phyloP scores from a whole-genome alignment of 2,888 invertebrate species.

The Artemia sinica region DNA sequence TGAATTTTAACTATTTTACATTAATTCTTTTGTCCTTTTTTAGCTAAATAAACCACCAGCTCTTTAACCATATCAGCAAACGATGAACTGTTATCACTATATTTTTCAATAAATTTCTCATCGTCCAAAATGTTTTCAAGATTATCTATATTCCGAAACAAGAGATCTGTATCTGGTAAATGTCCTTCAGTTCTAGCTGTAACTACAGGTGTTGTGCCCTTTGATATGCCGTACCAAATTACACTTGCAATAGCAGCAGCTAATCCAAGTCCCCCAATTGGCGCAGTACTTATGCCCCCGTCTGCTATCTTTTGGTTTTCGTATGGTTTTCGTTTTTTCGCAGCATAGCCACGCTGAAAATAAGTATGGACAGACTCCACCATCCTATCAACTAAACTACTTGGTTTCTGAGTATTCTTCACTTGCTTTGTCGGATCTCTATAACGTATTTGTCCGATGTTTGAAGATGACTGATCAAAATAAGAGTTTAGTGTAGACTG shows the following conservation, averaged over 20 bases:
- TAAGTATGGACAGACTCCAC: constrained; percentile 1
- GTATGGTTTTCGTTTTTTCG: background rate
- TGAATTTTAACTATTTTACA: no score
- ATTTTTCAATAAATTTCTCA: background rate
- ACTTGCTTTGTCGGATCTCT: background rate
- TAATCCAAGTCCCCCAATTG: constrained; percentile 16
- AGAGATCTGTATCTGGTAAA: background rate
- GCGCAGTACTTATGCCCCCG: constrained; percentile 7
- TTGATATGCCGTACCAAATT: constrained; percentile 18
- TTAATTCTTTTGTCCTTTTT: background rate
- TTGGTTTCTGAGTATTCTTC: background rate
- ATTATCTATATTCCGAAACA: background rate
- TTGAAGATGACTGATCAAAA: no score
- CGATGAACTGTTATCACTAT: background rate
- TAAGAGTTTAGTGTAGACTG: background rate
- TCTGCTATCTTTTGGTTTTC: background rate
- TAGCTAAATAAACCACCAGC: background rate
- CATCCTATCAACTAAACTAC: constrained; percentile 5
- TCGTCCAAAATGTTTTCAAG: constrained; percentile 5
- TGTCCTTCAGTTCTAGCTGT: constrained; percentile 13
- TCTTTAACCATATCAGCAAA: constrained; percentile 8
- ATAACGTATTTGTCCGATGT: background rate
- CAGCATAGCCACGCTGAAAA: constrained; percentile 8
- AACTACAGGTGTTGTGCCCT: constrained; percentile 18
- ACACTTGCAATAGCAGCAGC: constrained; percentile 14